A percentile compares a stretch with the other conserved stretches of the same genome.
Evolutionary conservation across 2,113 vertebrate genomes (phyloP).

Genomic region (Brachyhypopomus occidentalis): DNA sequence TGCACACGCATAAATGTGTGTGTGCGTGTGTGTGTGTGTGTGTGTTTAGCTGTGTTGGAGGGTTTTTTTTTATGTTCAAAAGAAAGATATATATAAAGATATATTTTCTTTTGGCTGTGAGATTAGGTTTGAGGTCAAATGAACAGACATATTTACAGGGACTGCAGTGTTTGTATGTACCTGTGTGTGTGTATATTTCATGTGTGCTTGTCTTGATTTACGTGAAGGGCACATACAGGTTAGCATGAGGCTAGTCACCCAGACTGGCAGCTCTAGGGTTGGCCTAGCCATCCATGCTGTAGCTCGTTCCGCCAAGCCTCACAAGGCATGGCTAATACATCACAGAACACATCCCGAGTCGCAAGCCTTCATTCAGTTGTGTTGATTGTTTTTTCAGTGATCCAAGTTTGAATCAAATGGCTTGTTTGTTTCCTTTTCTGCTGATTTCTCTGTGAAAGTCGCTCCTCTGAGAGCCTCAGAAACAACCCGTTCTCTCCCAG

Average conservation of each 20-base stretch:
- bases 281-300: too few species aligned
- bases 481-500: not conserved
- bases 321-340: too few species aligned
- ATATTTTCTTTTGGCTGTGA: too few species aligned
- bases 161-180: too few species aligned
- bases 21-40: not conserved
- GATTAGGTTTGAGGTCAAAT: too few species aligned
- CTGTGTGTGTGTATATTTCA: too few species aligned
- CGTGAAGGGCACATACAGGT: too few species aligned
- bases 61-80: too few species aligned
- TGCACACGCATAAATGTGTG: not conserved
- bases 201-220: too few species aligned
- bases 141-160: too few species aligned
- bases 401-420: not conserved
- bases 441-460: not conserved
- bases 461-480: not conserved
- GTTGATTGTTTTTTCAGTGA: not conserved
- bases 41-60: not conserved
- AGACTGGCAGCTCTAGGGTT: not conserved
- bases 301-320: too few species aligned
- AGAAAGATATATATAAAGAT: too few species aligned
- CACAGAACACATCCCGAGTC: not conserved
- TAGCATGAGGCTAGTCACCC: not conserved
- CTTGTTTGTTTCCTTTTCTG: not conserved
- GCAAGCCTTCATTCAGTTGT: not conserved